These are phyloP conservation scores for Aleiodes sp. DNA, from an alignment of 1,140 invertebrate species.

Conservation along the genomic window DNA sequence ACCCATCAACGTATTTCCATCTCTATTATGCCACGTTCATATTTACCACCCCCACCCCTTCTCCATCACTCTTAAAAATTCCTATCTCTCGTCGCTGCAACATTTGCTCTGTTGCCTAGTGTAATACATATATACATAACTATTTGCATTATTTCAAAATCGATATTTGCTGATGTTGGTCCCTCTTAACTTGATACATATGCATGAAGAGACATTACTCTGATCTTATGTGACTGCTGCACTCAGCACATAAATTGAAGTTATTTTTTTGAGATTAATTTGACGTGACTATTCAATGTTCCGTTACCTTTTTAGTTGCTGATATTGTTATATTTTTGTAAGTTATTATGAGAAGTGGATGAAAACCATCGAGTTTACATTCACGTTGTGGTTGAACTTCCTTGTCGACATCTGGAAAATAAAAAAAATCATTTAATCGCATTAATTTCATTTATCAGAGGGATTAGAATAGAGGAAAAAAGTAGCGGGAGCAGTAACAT, in stretches of 20 bases:
- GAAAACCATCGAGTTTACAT: slow-evolving; percentile 60
- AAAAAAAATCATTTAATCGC: slow-evolving; percentile 16
- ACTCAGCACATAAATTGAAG: not conserved
- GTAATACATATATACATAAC: not conserved
- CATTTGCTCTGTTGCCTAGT: too few species aligned
- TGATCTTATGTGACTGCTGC: not conserved
- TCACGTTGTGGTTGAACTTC: slow-evolving; percentile 41
- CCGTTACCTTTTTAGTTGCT: slow-evolving; percentile 47
- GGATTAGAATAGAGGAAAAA: not conserved
- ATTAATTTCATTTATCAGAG: not conserved
- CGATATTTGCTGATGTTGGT: slow-evolving; percentile 4
- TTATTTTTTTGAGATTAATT: not conserved
- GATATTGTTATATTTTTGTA: slow-evolving; percentile 64
- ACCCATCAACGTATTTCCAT: not conserved
- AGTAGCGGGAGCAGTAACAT: not conserved
- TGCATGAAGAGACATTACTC: slow-evolving; percentile 9
- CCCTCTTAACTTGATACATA: slow-evolving; percentile 1
- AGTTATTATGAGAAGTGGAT: slow-evolving; percentile 62
- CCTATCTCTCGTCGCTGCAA: too few species aligned
- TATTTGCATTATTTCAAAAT: slow-evolving; percentile 15
- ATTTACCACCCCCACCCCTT: not conserved
- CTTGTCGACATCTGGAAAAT: slow-evolving; percentile 48
- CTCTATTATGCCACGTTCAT: not conserved
- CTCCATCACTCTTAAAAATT: not conserved
- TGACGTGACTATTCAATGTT: not conserved